Evolutionary conservation across 2,888 invertebrate genomes (phyloP).

Genomic region (Melanophora roralis): DNA sequence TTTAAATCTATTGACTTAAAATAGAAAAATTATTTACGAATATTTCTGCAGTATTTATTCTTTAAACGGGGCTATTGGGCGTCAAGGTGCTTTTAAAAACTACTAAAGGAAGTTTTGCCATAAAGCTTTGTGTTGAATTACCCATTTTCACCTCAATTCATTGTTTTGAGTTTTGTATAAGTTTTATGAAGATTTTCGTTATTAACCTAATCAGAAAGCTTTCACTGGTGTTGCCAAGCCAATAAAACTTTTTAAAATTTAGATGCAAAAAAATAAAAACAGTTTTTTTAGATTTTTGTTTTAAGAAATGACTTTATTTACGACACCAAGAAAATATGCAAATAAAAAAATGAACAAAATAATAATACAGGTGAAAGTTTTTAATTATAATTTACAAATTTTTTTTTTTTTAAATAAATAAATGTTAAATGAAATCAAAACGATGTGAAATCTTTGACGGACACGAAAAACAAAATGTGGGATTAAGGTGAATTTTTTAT

Average conservation of each 20-base stretch:
- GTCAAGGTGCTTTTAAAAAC: too few species aligned
- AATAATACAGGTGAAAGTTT: conserved; percentile 50
- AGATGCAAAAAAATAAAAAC: conserved; percentile 64
- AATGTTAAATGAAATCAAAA: conserved; percentile 36
- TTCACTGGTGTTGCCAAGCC: conserved; percentile 36
- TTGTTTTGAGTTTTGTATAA: conserved; percentile 41
- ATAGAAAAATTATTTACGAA: too few species aligned
- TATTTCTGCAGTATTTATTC: too few species aligned
- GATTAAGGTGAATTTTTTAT: conserved; percentile 63
- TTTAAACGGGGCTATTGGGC: too few species aligned
- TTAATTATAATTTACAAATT: conserved; percentile 67
- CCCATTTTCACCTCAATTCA: conserved; percentile 42
- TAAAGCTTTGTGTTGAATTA: not conserved
- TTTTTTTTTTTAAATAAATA: conserved; percentile 20
- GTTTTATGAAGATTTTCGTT: conserved; percentile 33
- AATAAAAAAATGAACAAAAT: conserved; percentile 41
- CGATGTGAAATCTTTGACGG: conserved; percentile 68
- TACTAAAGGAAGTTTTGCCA: too few species aligned
- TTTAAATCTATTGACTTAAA: too few species aligned
- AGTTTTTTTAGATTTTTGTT: conserved; percentile 65
- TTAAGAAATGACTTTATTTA: conserved; percentile 65
- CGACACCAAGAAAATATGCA: conserved; percentile 47
- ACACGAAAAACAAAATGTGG: conserved; percentile 69
- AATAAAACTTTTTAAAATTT: conserved; percentile 37
- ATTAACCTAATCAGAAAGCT: conserved; percentile 47